Percentiles rank a stretch among this genome's conserved stretches.
phyloP scores from a whole-genome alignment of 2,113 vertebrate species.

The Clarias macrocephalus region DNA sequence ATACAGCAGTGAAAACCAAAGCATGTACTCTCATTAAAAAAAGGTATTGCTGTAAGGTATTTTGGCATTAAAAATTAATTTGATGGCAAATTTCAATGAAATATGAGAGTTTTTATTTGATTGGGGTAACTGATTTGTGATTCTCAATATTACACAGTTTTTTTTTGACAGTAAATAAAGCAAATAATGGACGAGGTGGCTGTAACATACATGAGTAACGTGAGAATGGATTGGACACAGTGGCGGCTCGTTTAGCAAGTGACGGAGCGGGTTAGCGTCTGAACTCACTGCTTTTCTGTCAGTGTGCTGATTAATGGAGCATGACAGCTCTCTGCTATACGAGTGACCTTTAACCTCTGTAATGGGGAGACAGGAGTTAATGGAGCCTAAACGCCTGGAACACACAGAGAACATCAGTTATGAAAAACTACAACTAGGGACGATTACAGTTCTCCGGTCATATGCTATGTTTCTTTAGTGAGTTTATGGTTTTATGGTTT shows the following conservation, averaged over 20 bases:
- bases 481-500: background rate
- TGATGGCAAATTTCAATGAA: background rate
- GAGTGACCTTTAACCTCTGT: slow-evolving; percentile 68
- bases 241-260: slow-evolving; percentile 6
- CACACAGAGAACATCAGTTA: slow-evolving; percentile 55
- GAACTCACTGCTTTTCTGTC: slow-evolving; percentile 36
- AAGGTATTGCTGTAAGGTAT: background rate
- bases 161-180: background rate
- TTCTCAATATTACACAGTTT: background rate
- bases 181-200: background rate
- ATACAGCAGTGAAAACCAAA: background rate
- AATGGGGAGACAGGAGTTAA: slow-evolving; percentile 64
- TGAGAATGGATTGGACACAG: slow-evolving; percentile 2
- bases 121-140: background rate
- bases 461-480: background rate
- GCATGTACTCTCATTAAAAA: background rate
- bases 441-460: background rate
- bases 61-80: background rate
- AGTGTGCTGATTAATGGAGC: slow-evolving; percentile 68
- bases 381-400: slow-evolving; percentile 47
- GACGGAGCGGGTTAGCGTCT: slow-evolving; percentile 33
- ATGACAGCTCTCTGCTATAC: slow-evolving; percentile 73
- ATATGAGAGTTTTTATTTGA: background rate
- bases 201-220: background rate
- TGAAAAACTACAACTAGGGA: background rate